A percentile compares a stretch with the other conserved stretches of the same genome.
Conservation (phyloP, 2,113 vertebrate species). For the Amphiprion percula region DNA sequence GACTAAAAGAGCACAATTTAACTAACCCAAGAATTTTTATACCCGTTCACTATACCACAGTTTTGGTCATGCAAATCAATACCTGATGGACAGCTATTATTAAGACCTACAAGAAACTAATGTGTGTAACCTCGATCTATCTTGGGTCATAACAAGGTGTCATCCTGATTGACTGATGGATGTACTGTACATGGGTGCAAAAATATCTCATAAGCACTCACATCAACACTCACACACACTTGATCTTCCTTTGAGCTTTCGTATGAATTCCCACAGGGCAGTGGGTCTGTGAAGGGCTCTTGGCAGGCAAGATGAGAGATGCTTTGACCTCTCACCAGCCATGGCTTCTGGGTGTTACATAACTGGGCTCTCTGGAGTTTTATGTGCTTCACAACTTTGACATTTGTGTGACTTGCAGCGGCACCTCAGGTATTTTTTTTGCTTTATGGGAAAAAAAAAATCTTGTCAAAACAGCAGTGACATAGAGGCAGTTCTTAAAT, state of each 20-base stretch:
- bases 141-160: background rate
- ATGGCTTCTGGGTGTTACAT: slow-evolving; percentile 20
- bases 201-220: background rate
- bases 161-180: background rate
- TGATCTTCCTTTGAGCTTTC: background rate
- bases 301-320: slow-evolving; percentile 22
- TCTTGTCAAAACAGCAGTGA: too few species aligned
- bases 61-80: too few species aligned
- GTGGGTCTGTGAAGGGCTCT: slow-evolving; percentile 2
- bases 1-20: too few species aligned
- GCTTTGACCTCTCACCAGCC: slow-evolving; percentile 35
- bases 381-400: background rate
- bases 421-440: too few species aligned
- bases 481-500: too few species aligned
- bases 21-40: too few species aligned
- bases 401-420: too few species aligned
- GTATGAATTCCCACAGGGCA: slow-evolving; percentile 9
- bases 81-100: too few species aligned
- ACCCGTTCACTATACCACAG: too few species aligned
- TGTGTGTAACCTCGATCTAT: background rate
- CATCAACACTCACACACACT: background rate
- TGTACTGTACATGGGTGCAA: background rate
- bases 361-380: slow-evolving; percentile 10
- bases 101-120: too few species aligned
- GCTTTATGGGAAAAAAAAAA: too few species aligned